A percentile compares a stretch with the other conserved stretches of the same genome.
Conservation (phyloP, 2,888 invertebrate genomes). For the Tyria jacobaeae region DNA sequence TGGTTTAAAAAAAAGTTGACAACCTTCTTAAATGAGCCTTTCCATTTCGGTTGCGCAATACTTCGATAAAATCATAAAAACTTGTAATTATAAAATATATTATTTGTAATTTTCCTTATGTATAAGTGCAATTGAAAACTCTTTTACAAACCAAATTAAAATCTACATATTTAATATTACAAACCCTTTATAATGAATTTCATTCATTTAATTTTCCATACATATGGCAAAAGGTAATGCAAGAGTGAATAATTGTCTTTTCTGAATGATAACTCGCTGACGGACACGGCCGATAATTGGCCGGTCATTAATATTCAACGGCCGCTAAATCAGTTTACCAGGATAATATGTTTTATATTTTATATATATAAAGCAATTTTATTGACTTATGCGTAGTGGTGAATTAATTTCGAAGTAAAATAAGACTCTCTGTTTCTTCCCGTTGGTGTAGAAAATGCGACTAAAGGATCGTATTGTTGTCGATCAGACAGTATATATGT, state of each 20-base stretch:
- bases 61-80: too few species aligned
- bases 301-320: slow-evolving; percentile 50
- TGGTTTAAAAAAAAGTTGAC: too few species aligned
- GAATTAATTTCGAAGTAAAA: neutral
- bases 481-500: too few species aligned
- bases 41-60: too few species aligned
- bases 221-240: slow-evolving; percentile 39
- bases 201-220: slow-evolving; percentile 26
- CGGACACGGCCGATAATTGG: slow-evolving; percentile 45
- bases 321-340: slow-evolving; percentile 43
- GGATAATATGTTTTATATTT: slow-evolving; percentile 33
- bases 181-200: too few species aligned
- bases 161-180: neutral
- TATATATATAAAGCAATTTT: slow-evolving; percentile 9
- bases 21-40: too few species aligned
- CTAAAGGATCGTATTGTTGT: too few species aligned
- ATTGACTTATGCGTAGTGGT: neutral
- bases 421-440: too few species aligned
- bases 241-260: slow-evolving; percentile 45
- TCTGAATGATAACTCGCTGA: slow-evolving; percentile 34
- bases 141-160: neutral
- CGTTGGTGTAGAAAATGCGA: too few species aligned
- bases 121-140: neutral
- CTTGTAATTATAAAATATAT: too few species aligned
- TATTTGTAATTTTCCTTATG: too few species aligned